Base-by-base conservation (phyloP, 2,888 invertebrate species). In the Lycophotia porphyrea region DNA sequence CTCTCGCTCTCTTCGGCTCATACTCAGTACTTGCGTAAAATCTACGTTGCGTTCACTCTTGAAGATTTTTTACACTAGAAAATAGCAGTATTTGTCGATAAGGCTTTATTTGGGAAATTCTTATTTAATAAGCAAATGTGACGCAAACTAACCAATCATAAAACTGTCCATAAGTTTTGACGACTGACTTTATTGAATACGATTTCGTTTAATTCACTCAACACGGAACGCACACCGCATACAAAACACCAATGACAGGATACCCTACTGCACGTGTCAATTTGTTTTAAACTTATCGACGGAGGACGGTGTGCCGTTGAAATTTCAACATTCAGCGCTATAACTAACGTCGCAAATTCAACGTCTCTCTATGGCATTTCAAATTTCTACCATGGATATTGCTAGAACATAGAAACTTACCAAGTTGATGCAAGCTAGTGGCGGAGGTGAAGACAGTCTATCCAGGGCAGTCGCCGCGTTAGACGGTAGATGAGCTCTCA, bases 401-500 rank as follows among this genome's bases (percentile, higher is more conserved):
- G 5, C 5, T 21, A 36, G 11, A n/a, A 4, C n/a, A 49, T 5
- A 55, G 8, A 27, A 58, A 27, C 89, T 90, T 34, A 95, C 95
- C 82, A 94, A 78, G 80, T 94, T 93, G 75, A 93, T 89, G 75
- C 90, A 89, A n/a, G 94, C 92, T 0, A 92, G 87, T 9, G 94
- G 91, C 49, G 96, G 96, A 27, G 94, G 93, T 2, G 92, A 81
- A 1, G 93, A 91, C 49, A 95, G 91, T 2, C 92, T 87, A 70
- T 95, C 95, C 2, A 96, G 88, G 24, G 93, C 94, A 3, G 94
- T 90, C 4, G 91, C 91, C 1, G 94, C 95, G 65, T 88, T 88
- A 42, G 94, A 75, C 0, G 96, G 93, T 83, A 96, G 87, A 73
- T 94, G 93, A 9, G 93, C 93, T 27, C 95, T 91, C 63, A 96